A percentile compares a stretch with the other conserved stretches of the same genome.
Evolutionary conservation across 2,888 invertebrate species (phyloP).

Genomic region (Glyphotaelius pellucidus): DNA sequence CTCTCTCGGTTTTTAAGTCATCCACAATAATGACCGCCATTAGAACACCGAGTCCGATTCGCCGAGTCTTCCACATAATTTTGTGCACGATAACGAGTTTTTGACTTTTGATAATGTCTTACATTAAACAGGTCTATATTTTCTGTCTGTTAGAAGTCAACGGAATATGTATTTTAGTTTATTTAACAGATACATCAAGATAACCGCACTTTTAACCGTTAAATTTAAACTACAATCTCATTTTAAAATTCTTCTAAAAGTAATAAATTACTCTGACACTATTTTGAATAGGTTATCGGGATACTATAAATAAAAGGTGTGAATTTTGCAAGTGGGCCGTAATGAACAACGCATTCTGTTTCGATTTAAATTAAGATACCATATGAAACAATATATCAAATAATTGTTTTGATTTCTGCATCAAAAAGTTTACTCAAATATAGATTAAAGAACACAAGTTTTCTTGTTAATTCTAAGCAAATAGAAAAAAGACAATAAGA

Average conservation of each 20-base stretch:
- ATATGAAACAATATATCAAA: neutral
- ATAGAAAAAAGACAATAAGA: no score
- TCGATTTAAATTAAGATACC: neutral
- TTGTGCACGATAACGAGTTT: neutral
- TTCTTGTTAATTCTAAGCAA: no score
- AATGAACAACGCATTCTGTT: neutral
- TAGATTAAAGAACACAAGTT: neutral
- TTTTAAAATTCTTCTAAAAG: neutral
- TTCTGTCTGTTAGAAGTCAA: neutral
- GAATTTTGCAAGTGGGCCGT: neutral
- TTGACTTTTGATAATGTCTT: neutral
- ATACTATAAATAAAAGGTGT: neutral
- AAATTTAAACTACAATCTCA: conserved; percentile 23
- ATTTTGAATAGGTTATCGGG: neutral
- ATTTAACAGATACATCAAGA: conserved; percentile 10
- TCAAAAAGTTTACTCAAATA: neutral
- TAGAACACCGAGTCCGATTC: neutral
- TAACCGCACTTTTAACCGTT: conserved; percentile 32
- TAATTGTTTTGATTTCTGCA: neutral
- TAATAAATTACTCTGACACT: neutral
- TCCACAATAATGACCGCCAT: neutral
- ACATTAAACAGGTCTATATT: neutral
- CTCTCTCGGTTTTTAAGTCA: neutral
- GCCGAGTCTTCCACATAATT: neutral
- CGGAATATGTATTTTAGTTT: neutral